Conservation (phyloP, 1,140 invertebrate species). For the Drosophila orena region DNA sequence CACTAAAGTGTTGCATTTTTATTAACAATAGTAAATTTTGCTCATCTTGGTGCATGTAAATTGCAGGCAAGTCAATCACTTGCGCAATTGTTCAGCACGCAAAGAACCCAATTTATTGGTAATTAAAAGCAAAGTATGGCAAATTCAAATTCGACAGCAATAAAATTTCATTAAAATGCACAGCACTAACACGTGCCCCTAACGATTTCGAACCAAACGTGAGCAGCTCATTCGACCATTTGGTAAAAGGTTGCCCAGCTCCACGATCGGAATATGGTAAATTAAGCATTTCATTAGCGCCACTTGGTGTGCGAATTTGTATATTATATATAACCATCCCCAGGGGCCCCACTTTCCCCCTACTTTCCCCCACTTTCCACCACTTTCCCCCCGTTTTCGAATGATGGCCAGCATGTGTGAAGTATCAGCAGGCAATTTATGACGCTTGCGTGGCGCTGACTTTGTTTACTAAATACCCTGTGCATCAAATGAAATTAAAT, state of each 20-base stretch:
- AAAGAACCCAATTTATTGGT: slow-evolving; percentile 4
- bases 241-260: slow-evolving; percentile 37
- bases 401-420: slow-evolving; percentile 68
- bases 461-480: slow-evolving; percentile 69
- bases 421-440: slow-evolving; percentile 77
- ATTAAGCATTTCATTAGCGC: slow-evolving; percentile 78
- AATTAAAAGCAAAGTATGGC: slow-evolving; percentile 10
- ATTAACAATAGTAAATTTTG: background rate
- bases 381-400: background rate
- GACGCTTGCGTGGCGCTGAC: slow-evolving; percentile 66
- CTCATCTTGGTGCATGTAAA: background rate
- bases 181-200: slow-evolving; percentile 39
- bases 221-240: slow-evolving; percentile 12
- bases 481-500: slow-evolving; percentile 70
- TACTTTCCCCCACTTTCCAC: background rate
- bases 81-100: slow-evolving; percentile 24
- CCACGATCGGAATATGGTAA: slow-evolving; percentile 48
- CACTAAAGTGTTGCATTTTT: background rate
- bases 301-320: slow-evolving; percentile 33
- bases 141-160: slow-evolving; percentile 22
- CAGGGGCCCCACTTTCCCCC: background rate
- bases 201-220: slow-evolving; percentile 10
- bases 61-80: slow-evolving; percentile 32
- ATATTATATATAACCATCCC: slow-evolving; percentile 3
- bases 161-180: slow-evolving; percentile 64